Base-by-base conservation (phyloP, 2,888 invertebrate genomes). In the Andrena minutula region DNA sequence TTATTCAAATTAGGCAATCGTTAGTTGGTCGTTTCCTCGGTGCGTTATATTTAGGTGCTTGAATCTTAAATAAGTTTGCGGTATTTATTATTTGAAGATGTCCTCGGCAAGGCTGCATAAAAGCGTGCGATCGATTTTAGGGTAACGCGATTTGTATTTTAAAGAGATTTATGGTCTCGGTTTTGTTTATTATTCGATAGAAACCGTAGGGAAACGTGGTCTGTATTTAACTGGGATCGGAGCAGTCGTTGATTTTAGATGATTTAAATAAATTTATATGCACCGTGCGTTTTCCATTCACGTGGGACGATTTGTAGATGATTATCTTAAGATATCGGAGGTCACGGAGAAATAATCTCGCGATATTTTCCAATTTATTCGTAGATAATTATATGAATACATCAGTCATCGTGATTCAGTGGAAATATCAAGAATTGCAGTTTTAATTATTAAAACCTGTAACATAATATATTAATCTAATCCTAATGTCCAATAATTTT, bases 241-340 rank as follows among this genome's bases (percentile, higher is more conserved):
- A 16, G 8, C 16, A 28, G 12, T 58, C 12, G 3, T 60, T 32
- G n/a, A 58, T 58, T 60, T 16, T 53, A 20, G 1, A 20, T 23
- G 53, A 58, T 58, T 60, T 53, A 20, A 1, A 20, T 23, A 20
- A 58, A 30, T 60, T 26, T 53, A 20, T 53, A 53, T 23, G 53
- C 20, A 6, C 20, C 20, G 23, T 53, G 23, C 20, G 10, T 60
- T 49, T 28, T 20, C 12, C 8, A 53, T 35, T 53, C 12, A 28
- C 30, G 16, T 30, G 28, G 16, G 20, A 47, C 7, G 28, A 8
- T 7, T 49, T 51, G 41, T 47, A 72, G 72, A 72, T 63, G n/a
- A 63, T 30, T 51, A 63, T 72, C 30, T 72, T 53, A 10, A 53
- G 53, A 53, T 53, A 47, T 7, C 32, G 8, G 41, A 41, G 41